Percentiles rank a stretch among this genome's conserved stretches.
Conservation (phyloP, 2,113 vertebrate species). For the Bufo gargarizans region DNA sequence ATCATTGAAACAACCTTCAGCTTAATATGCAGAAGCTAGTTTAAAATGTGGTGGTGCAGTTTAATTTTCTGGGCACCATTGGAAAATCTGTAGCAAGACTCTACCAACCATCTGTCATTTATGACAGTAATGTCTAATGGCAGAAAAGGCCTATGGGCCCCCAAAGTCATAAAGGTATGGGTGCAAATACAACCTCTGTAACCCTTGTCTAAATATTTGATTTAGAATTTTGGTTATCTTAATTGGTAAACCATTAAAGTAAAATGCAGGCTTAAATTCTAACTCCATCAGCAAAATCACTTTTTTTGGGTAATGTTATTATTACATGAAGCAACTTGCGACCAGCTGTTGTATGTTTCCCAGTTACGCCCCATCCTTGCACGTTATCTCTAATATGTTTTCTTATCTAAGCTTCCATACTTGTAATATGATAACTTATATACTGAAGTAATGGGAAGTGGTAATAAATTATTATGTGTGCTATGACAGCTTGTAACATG, state of each 20-base stretch:
- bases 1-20: slow-evolving; percentile 1
- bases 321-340: not conserved
- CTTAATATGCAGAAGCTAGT: not conserved
- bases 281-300: not conserved
- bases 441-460: not conserved
- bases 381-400: not conserved
- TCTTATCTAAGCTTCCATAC: not conserved
- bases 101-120: no score
- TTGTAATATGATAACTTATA: not conserved
- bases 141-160: no score
- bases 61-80: no score
- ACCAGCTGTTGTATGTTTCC: not conserved
- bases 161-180: no score
- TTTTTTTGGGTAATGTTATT: not conserved
- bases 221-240: no score
- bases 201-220: no score
- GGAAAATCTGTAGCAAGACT: no score
- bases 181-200: no score
- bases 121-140: no score
- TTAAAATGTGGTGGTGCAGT: not conserved
- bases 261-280: not conserved
- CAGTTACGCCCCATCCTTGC: not conserved
- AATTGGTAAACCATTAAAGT: not conserved
- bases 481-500: not conserved
- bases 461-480: not conserved